Conservation (phyloP, 2,113 vertebrate species). For the Onychostruthus taczanowskii region DNA sequence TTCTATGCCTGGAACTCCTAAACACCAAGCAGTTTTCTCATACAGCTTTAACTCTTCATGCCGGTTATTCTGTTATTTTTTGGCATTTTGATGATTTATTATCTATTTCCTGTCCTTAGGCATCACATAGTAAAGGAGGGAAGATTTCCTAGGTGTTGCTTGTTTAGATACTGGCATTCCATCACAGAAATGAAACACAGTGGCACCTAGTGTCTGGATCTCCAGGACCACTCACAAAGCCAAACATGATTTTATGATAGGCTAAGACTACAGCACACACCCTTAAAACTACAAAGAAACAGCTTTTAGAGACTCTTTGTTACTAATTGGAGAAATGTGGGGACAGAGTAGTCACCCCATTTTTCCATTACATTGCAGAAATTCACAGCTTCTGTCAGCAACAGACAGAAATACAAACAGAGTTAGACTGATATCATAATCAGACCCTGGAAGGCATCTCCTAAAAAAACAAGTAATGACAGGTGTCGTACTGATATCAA, state of each 20-base stretch:
- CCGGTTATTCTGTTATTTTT: not conserved
- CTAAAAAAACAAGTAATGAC: conserved; percentile 51
- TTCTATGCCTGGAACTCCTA: not conserved
- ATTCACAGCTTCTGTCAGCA: conserved; percentile 28
- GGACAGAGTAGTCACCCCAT: not conserved
- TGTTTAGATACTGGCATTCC: not conserved
- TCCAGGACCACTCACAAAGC: not conserved
- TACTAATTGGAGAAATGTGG: not conserved
- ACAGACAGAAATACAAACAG: conserved; percentile 8
- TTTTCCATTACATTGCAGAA: not conserved
- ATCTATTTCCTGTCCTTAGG: not conserved
- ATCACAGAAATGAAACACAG: not conserved
- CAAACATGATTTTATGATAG: not conserved
- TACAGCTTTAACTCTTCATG: not conserved
- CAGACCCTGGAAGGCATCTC: conserved; percentile 45
- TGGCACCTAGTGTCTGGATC: not conserved
- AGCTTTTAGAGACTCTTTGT: not conserved
- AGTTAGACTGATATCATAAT: conserved; percentile 37
- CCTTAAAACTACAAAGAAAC: not conserved
- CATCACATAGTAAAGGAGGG: not conserved
- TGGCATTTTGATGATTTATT: not conserved
- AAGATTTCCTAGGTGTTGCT: not conserved
- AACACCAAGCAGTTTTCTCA: not conserved
- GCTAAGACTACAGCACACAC: not conserved
- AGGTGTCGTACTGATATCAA: conserved; percentile 53